A percentile compares a stretch with the other conserved stretches of the same genome.
These are phyloP conservation scores for Lepus oiostolus DNA, from an alignment of 2,797 vertebrate genomes.

Conservation along the genomic window DNA sequence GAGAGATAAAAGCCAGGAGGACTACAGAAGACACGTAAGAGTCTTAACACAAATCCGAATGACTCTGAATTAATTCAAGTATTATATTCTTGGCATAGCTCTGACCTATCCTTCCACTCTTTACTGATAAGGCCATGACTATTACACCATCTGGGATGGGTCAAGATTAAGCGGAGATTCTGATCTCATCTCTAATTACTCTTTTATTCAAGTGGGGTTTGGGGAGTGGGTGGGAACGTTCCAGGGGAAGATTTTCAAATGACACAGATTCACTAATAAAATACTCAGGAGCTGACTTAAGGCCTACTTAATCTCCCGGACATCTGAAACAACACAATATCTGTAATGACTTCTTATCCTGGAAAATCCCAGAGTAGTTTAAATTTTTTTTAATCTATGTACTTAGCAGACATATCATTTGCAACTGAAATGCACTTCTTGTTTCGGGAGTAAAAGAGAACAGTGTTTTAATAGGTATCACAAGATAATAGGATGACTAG, in stretches of 20 bases:
- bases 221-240: slow-evolving; percentile 35
- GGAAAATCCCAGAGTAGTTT: slow-evolving; percentile 59
- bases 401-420: slow-evolving; percentile 56
- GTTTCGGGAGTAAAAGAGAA: slow-evolving; percentile 20
- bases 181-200: slow-evolving; percentile 63
- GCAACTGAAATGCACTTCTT: slow-evolving; percentile 61
- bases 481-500: slow-evolving; percentile 58
- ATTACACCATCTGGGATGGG: slow-evolving; percentile 57
- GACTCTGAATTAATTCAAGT: slow-evolving; percentile 20
- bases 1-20: background rate
- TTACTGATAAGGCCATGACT: slow-evolving; percentile 9
- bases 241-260: slow-evolving; percentile 53
- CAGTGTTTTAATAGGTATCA: slow-evolving; percentile 8
- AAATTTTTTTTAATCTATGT: slow-evolving; percentile 60
- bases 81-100: slow-evolving; percentile 30
- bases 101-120: background rate
- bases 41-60: slow-evolving; percentile 42
- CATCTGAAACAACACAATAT: slow-evolving; percentile 63
- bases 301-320: slow-evolving; percentile 64
- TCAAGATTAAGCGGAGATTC: slow-evolving; percentile 54
- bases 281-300: slow-evolving; percentile 44
- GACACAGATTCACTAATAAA: slow-evolving; percentile 61
- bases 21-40: background rate
- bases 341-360: slow-evolving; percentile 52
- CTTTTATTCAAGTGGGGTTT: slow-evolving; percentile 49